phyloP scores from a whole-genome alignment of 2,888 invertebrate species.

The Epirrhoe tristata region DNA sequence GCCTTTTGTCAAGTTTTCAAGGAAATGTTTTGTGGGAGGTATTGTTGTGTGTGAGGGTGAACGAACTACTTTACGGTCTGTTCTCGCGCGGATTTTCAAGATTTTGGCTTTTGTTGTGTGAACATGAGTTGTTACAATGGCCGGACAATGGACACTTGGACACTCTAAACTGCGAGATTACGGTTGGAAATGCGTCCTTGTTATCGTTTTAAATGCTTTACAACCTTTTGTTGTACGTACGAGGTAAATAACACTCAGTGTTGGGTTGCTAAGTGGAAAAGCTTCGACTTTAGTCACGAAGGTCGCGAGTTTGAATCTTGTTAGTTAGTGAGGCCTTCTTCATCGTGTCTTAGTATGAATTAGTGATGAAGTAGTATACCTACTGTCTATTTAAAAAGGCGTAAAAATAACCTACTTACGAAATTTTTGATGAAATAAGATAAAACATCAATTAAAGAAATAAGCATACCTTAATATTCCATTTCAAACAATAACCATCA shows the following conservation, averaged over 20 bases:
- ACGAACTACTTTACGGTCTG: constrained; percentile 8
- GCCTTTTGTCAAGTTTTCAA: constrained; percentile 7
- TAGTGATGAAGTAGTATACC: no score
- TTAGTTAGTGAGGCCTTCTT: no score
- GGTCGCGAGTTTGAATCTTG: no score
- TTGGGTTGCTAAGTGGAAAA: no score
- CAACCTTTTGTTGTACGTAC: not conserved
- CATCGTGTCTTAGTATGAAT: no score
- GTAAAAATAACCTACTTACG: no score
- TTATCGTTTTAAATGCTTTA: not conserved
- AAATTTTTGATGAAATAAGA: no score
- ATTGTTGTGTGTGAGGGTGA: constrained; percentile 24
- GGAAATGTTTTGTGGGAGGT: constrained; percentile 25
- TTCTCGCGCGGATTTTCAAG: constrained; percentile 24
- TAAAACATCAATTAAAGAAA: not conserved
- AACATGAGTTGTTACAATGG: constrained; percentile 17
- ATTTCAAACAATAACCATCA: constrained; percentile 13
- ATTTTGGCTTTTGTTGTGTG: constrained; percentile 29
- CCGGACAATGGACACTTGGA: constrained; percentile 17
- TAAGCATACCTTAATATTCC: not conserved
- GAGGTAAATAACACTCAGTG: no score
- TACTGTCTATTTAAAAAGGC: no score
- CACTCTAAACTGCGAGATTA: not conserved
- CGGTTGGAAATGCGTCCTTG: not conserved
- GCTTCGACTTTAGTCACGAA: no score